phyloP scores from a whole-genome alignment of 2,113 vertebrate genomes.

The Haemorhous mexicanus region DNA sequence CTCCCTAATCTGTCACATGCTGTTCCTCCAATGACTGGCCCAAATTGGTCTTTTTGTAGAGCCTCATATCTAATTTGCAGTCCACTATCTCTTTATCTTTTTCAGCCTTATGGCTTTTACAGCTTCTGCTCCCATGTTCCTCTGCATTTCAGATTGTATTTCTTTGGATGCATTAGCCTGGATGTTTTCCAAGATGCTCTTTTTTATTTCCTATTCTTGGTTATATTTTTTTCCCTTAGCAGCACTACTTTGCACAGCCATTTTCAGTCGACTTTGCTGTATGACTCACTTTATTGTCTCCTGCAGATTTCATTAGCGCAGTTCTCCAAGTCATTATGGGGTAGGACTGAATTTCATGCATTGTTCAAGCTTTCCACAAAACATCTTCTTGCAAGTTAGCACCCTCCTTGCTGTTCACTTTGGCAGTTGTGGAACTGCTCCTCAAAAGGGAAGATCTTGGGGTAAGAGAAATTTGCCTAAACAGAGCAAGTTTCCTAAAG shows the following conservation, averaged over 20 bases:
- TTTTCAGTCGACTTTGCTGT: not conserved
- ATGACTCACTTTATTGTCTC: conserved; percentile 63
- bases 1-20: not conserved
- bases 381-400: conserved; percentile 27
- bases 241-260: not conserved
- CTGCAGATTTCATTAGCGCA: conserved; percentile 64
- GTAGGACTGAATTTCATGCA: conserved; percentile 32
- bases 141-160: conserved; percentile 47
- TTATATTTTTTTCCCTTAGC: not conserved
- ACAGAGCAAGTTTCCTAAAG: not conserved
- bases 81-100: conserved; percentile 48
- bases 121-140: conserved; percentile 16
- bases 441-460: not conserved
- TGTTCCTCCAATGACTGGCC: not conserved
- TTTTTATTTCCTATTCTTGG: conserved; percentile 39
- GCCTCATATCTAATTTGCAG: conserved; percentile 52
- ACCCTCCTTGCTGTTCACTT: not conserved
- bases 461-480: not conserved
- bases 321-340: conserved; percentile 34
- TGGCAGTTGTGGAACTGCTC: not conserved
- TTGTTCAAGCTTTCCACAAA: conserved; percentile 40
- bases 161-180: conserved; percentile 58
- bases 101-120: conserved; percentile 57
- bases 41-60: conserved; percentile 31
- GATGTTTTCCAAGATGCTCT: conserved; percentile 54